Evolutionary conservation across 2,888 invertebrate genomes (phyloP).

Genomic region (Camptogramma bilineatum): DNA sequence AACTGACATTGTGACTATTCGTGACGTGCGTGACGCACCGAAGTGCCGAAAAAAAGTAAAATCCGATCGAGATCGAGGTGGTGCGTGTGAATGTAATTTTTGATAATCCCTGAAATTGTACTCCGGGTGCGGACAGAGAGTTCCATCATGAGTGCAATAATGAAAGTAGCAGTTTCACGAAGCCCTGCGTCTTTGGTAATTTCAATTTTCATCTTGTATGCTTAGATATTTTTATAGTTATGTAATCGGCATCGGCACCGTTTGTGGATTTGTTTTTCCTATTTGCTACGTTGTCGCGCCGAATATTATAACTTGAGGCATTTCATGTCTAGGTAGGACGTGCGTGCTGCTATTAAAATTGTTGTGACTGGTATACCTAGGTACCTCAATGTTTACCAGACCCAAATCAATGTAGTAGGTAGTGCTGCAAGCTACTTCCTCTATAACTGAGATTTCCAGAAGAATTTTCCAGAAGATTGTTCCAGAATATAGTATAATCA

Average conservation of each 20-base stretch:
- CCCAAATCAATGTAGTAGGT: too few species aligned
- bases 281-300: conserved; percentile 15
- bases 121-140: conserved; percentile 83
- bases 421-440: too few species aligned
- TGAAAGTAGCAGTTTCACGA: conserved; percentile 75
- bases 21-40: background rate
- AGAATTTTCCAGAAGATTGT: too few species aligned
- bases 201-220: conserved; percentile 35
- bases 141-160: conserved; percentile 85
- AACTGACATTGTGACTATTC: background rate
- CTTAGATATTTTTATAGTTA: conserved; percentile 64
- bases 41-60: conserved; percentile 13
- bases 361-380: too few species aligned
- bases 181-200: conserved; percentile 77
- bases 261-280: conserved; percentile 50
- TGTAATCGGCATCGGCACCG: conserved; percentile 67
- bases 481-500: too few species aligned
- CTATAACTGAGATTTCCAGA: too few species aligned
- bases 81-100: conserved; percentile 56
- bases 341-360: too few species aligned
- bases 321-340: too few species aligned
- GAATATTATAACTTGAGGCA: too few species aligned
- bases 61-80: conserved; percentile 16
- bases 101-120: conserved; percentile 52
- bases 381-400: too few species aligned